phyloP scores from a whole-genome alignment of 2,113 vertebrate species.

The Dolichotis patagonum region DNA sequence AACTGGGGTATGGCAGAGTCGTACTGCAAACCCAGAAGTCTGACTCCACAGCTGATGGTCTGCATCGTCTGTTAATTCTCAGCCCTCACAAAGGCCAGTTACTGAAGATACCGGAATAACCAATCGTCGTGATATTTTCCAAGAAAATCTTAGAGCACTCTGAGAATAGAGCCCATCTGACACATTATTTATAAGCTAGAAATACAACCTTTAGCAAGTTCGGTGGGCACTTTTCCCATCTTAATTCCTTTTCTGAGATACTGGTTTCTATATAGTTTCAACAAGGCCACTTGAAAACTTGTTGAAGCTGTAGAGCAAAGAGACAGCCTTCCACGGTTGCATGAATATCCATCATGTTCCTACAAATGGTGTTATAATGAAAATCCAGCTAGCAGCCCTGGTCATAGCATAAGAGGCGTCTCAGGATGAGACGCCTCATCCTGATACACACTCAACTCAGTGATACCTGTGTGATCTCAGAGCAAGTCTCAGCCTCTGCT shows the following conservation, averaged over 20 bases:
- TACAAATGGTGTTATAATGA: background rate
- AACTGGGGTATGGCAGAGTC: background rate
- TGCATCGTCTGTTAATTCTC: slow-evolving; percentile 38
- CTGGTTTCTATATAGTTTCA: background rate
- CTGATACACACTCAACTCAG: background rate
- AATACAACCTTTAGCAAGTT: background rate
- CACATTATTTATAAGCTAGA: background rate
- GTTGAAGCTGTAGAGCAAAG: background rate
- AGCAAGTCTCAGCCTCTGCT: background rate
- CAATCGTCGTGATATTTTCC: background rate
- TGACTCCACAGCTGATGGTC: background rate
- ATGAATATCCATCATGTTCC: background rate
- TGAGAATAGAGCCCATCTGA: background rate
- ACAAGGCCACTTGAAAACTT: background rate
- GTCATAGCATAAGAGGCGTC: background rate
- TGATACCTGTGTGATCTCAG: background rate
- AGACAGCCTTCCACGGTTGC: background rate
- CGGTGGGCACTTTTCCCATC: background rate
- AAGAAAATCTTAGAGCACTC: background rate
- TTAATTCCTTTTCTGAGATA: background rate
- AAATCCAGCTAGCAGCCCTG: background rate
- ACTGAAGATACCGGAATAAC: background rate
- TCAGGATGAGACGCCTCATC: too few relatives aligned
- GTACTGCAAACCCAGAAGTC: background rate
- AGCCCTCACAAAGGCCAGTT: background rate